Evolutionary conservation across 2,888 invertebrate genomes (phyloP), one percentile per base, ranked within the genome.

Genomic region (Heteropelma amictum): DNA sequence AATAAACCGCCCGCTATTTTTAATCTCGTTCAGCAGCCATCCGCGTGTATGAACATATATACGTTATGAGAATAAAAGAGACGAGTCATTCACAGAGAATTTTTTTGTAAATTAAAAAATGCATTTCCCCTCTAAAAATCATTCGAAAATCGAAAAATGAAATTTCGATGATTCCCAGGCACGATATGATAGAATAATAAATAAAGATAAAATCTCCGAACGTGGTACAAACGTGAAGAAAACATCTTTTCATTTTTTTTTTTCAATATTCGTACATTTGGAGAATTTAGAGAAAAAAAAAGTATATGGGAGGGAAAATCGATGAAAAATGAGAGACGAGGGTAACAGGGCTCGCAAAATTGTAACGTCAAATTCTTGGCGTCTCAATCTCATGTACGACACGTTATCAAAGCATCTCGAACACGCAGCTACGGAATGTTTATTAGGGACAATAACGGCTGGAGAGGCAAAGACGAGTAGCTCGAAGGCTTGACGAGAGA

Each of bases 371-470:
- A 73, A 73, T 73, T 63, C 63, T 42, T 33, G 38, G 26, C 35
- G 51, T 58, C 21, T 63, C 56, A 63, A 73, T 68, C 68, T 68
- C 49, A 51, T 49, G 40, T 33, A 19, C 17, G 49, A 69, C 68
- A 69, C 63, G 68, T 73, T 73, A 63, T 63, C 40, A 49, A 51
- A 69, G 63, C 63, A 61, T 56, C 14, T 58, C 58, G 28, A 35
- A 40, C 33, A 40, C 33, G 68, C 21, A 40, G 42, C 45, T 23
- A 8, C 38, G 63, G 68, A 73, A 73, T 73, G 63, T 73, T 63
- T 69, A 73, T 73, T 58, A 58, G 56, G 26, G 49, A 49, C n/a
- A 7, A 19, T 19, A 49, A 38, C 33, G 8, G 12, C n/a, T 6
- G 8, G 23, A 17, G 23, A 6, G 21, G 33, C 8, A 53, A 35